Base-by-base conservation (phyloP, 2,888 invertebrate species). In the Diaperis boleti region DNA sequence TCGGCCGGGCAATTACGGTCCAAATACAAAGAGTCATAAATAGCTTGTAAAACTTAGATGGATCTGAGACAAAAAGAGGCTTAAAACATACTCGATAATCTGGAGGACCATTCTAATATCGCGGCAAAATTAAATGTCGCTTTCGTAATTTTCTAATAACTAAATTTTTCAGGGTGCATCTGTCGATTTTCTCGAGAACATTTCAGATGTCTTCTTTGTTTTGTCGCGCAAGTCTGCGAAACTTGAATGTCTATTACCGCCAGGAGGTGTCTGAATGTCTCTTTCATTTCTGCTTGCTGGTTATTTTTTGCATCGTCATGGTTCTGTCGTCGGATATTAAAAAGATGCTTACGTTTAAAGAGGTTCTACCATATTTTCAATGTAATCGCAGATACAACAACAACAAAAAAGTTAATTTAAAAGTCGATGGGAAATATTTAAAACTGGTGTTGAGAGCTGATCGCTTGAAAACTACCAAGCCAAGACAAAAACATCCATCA, bases 11-110 rank as follows among this genome's bases (percentile, higher is more conserved):
- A 65, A 62, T 65, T 65, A 59, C 55, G 45, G 44, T 59, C 45
- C 39, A 64, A 61, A 61, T 62, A 59, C 65, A 57, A 62, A 59
- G 59, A 54, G 59, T 49, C 65, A 49, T 65, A 62, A 65, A 65
- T 62, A 60, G 62, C 49, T 59, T 62, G 50, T 59, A 62, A 59
- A 62, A 62, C 65, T 59, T 65, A 62, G 44, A 63, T 62, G 62
- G 65, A 62, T 65, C 62, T 49, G 50, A 29, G 62, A 59, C 62
- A 63, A 59, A 49, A 42, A 26, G 29, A n/a, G 42, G 26, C 15
- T 54, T 31, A 54, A 41, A 55, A 33, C 44, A 37, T 18, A 33
- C 49, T 49, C 49, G 33, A 49, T 49, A 33, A 49, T 11, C 33
- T 10, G 33, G 35, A 49, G 29, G 47, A 31, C 47, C 31, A 14